Conservation (phyloP, 2,888 invertebrate species). For the Eupsilia transversa region DNA sequence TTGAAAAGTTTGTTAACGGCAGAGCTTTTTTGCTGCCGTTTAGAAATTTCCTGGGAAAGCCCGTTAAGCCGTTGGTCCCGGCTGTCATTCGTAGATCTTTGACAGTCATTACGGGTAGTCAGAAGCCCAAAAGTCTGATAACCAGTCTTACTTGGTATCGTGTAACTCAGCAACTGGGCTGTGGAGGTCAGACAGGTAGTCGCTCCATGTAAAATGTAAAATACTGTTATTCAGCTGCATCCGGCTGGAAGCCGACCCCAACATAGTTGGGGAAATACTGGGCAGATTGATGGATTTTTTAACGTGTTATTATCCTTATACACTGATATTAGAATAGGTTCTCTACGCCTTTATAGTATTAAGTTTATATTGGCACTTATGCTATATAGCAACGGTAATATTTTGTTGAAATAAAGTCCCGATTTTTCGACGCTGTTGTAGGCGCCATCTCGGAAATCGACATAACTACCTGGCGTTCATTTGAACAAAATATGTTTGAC, state of each 20-base stretch:
- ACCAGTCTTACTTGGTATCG: background rate
- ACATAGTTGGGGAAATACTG: background rate
- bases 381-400: background rate
- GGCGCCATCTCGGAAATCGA: background rate
- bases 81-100: background rate
- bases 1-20: constrained; percentile 36
- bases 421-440: background rate
- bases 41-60: background rate
- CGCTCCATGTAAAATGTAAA: background rate
- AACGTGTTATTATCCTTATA: background rate
- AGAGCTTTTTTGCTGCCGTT: constrained; percentile 13
- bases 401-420: background rate
- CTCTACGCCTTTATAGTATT: background rate
- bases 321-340: background rate
- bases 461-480: background rate
- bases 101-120: background rate
- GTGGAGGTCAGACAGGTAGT: background rate
- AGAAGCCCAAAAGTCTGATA: background rate
- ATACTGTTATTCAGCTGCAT: background rate
- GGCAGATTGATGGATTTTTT: background rate
- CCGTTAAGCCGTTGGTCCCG: background rate
- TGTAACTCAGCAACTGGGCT: background rate
- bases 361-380: background rate
- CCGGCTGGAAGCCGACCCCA: background rate
- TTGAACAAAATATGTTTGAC: constrained; percentile 6